These are phyloP conservation scores for Schizopygopsis malacanthus DNA, from an alignment of 2,797 vertebrate species.

Conservation along the genomic window DNA sequence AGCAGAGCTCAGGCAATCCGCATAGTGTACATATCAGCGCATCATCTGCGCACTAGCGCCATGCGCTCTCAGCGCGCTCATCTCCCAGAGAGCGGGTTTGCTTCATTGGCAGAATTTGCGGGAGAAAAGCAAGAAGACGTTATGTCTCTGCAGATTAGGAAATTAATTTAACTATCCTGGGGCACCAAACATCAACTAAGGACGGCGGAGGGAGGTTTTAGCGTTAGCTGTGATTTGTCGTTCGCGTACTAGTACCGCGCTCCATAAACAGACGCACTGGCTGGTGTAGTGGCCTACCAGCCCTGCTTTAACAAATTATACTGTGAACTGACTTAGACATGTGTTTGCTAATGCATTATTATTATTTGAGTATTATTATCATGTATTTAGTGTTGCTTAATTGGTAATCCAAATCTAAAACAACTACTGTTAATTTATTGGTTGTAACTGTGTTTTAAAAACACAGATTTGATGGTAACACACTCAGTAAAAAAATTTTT, in stretches of 20 bases:
- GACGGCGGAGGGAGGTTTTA: neutral
- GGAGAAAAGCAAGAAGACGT: neutral
- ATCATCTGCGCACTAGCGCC: constrained; percentile 72
- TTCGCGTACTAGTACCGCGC: neutral
- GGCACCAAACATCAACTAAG: neutral
- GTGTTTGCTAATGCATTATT: neutral
- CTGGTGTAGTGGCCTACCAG: constrained; percentile 25
- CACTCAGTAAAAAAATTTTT: neutral
- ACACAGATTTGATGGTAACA: neutral
- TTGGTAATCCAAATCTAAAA: neutral
- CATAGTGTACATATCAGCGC: constrained; percentile 69
- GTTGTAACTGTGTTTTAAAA: neutral
- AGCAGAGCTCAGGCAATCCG: constrained; percentile 70
- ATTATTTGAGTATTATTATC: too few relatives aligned
- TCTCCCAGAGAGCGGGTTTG: constrained; percentile 36
- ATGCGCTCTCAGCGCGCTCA: constrained; percentile 68
- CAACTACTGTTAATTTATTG: neutral
- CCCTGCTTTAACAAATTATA: neutral
- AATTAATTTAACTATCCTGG: neutral
- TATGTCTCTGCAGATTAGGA: neutral
- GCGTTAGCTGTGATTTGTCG: neutral
- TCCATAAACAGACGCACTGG: constrained; percentile 30
- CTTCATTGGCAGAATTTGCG: constrained; percentile 5
- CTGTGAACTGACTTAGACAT: neutral
- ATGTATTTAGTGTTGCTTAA: neutral